phyloP scores from a whole-genome alignment of 2,797 vertebrate species.

The Muraenolepis orangiensis region DNA sequence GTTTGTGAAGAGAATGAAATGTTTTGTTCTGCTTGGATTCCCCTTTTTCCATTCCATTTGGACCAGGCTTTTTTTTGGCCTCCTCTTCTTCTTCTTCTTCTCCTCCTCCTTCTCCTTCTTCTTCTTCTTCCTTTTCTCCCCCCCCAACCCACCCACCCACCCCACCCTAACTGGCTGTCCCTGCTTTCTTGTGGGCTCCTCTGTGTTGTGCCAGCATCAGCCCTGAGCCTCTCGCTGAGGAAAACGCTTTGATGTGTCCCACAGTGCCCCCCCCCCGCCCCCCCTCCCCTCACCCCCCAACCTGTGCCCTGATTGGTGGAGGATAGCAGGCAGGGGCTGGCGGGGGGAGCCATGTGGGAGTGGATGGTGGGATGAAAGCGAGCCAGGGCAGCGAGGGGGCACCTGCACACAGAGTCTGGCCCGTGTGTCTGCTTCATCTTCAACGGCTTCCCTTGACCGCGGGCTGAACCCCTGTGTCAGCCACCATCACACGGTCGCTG shows the following conservation, averaged over 20 bases:
- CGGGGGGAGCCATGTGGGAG: constrained; percentile 80
- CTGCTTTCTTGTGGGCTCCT: constrained; percentile 80
- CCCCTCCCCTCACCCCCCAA: constrained; percentile 66
- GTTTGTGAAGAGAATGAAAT: constrained; percentile 84
- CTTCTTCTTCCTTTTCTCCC: too few relatives aligned
- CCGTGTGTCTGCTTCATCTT: constrained; percentile 85
- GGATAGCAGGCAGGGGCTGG: constrained; percentile 63
- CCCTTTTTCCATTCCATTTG: constrained; percentile 83
- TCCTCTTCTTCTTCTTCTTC: constrained; percentile 21
- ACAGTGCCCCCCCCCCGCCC: constrained; percentile 76
- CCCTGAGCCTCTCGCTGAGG: constrained; percentile 86
- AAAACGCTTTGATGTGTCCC: constrained; percentile 95
- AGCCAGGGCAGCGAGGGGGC: constrained; percentile 78
- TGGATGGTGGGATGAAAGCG: constrained; percentile 89
- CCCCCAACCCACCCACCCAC: constrained; percentile 14
- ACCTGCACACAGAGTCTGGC: constrained; percentile 89
- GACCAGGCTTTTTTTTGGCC: constrained; percentile 71
- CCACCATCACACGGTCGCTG: constrained; percentile 73
- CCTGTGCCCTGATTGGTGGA: constrained; percentile 85
- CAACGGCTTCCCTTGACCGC: constrained; percentile 85
- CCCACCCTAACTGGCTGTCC: constrained; percentile 75
- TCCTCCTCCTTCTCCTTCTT: too few relatives aligned
- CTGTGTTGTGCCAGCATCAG: constrained; percentile 91
- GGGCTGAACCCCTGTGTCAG: constrained; percentile 76
- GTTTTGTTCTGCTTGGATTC: constrained; percentile 89